These are phyloP conservation scores for Nasonia vitripennis DNA, from an alignment of 1,140 invertebrate genomes.

Conservation along the genomic window DNA sequence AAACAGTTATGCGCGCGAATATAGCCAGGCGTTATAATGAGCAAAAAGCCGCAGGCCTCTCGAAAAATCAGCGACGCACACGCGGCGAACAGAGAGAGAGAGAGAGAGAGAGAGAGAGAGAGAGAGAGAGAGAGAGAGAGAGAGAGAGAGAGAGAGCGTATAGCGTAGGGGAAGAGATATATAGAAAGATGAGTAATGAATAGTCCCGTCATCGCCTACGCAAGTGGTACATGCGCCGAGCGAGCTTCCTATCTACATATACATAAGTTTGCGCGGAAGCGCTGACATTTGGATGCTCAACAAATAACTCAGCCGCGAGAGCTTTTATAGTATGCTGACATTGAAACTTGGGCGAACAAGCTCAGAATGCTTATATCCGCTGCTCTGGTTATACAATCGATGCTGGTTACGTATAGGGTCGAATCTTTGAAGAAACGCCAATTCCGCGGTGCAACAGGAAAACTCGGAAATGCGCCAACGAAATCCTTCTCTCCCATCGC, in stretches of 20 bases:
- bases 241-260: conserved; percentile 3
- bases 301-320: background rate
- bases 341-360: background rate
- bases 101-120: too few relatives aligned
- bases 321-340: background rate
- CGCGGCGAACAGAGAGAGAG: background rate
- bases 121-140: background rate
- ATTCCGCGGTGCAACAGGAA: too few relatives aligned
- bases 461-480: too few relatives aligned
- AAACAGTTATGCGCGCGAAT: too few relatives aligned
- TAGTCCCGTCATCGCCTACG: conserved; percentile 24
- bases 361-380: too few relatives aligned
- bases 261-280: background rate
- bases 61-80: background rate
- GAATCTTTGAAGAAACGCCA: too few relatives aligned
- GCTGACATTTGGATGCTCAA: background rate
- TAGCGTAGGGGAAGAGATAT: background rate
- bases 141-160: background rate
- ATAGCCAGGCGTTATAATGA: background rate
- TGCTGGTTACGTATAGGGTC: too few relatives aligned
- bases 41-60: background rate
- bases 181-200: conserved; percentile 38
- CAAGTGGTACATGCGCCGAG: background rate
- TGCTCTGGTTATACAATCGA: too few relatives aligned
- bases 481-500: too few relatives aligned